Conservation (phyloP, 2,888 invertebrate genomes). For the Philhelius pedissequus region DNA sequence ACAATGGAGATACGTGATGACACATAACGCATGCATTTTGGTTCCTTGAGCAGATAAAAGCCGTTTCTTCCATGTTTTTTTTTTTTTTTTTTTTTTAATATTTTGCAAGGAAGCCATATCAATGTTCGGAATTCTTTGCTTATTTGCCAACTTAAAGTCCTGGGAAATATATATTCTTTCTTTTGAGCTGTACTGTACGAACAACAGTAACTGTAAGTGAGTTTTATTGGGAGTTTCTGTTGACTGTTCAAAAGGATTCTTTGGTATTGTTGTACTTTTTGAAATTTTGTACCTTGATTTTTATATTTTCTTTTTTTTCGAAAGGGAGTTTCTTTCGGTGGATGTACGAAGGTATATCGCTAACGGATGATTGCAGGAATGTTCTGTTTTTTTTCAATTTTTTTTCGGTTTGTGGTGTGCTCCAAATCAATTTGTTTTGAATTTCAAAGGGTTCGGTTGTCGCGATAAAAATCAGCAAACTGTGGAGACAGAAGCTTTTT, state of each 20-base stretch:
- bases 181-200: background rate
- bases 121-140: background rate
- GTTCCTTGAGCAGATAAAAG: background rate
- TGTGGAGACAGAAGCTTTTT: background rate
- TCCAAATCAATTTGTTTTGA: slow-evolving; percentile 52
- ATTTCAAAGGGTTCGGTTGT: slow-evolving; percentile 7
- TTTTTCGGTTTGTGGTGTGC: slow-evolving; percentile 3
- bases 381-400: background rate
- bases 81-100: background rate
- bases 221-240: background rate
- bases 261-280: slow-evolving; percentile 3
- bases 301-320: background rate
- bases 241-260: background rate
- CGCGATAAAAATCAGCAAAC: background rate
- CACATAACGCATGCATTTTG: slow-evolving; percentile 56
- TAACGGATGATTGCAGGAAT: slow-evolving; percentile 29
- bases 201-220: background rate
- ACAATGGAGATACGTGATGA: slow-evolving; percentile 58
- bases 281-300: background rate
- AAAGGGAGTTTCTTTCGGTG: background rate
- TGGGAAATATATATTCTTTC: background rate
- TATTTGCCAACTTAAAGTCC: background rate
- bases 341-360: background rate
- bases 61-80: background rate
- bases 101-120: background rate